phyloP scores from a whole-genome alignment of 2,888 invertebrate species.

The Ptycholaimellus sp. region DNA sequence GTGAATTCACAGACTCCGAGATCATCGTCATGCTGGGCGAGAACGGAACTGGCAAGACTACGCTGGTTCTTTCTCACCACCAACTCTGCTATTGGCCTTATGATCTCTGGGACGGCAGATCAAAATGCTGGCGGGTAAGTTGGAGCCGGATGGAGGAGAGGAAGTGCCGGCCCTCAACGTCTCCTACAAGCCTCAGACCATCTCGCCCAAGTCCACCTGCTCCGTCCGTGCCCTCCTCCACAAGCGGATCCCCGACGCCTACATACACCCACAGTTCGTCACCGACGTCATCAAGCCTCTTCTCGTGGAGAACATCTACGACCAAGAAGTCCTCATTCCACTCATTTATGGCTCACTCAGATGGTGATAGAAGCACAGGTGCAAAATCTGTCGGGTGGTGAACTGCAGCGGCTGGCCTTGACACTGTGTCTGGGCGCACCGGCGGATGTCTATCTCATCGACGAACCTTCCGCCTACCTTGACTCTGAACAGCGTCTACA shows the following conservation, averaged over 20 bases:
- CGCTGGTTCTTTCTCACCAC: slow-evolving; percentile 40
- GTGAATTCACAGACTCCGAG: slow-evolving; percentile 95
- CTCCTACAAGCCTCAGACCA: slow-evolving; percentile 98
- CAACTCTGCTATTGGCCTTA: neutral
- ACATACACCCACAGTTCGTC: slow-evolving; percentile 84
- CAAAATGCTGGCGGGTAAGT: slow-evolving; percentile 80
- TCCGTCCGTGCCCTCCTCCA: slow-evolving; percentile 71
- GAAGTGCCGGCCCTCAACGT: slow-evolving; percentile 66
- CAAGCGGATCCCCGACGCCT: slow-evolving; percentile 88
- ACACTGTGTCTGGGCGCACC: slow-evolving; percentile 79
- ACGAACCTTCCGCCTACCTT: slow-evolving; percentile 92
- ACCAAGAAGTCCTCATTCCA: slow-evolving; percentile 51
- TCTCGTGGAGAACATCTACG: slow-evolving; percentile 84
- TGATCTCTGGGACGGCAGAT: neutral
- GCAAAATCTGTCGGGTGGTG: slow-evolving; percentile 93
- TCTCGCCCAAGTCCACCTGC: slow-evolving; percentile 84
- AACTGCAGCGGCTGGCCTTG: slow-evolving; percentile 85
- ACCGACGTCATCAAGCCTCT: slow-evolving; percentile 96
- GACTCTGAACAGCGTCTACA: slow-evolving; percentile 99
- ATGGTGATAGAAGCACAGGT: slow-evolving; percentile 28
- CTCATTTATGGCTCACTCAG: neutral
- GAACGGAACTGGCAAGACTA: slow-evolving; percentile 97
- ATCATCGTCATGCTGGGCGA: slow-evolving; percentile 83
- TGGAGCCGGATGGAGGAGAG: slow-evolving; percentile 55
- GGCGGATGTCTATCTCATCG: slow-evolving; percentile 91